Base-by-base conservation (phyloP, 2,113 vertebrate species). In the Recurvirostra avosetta region DNA sequence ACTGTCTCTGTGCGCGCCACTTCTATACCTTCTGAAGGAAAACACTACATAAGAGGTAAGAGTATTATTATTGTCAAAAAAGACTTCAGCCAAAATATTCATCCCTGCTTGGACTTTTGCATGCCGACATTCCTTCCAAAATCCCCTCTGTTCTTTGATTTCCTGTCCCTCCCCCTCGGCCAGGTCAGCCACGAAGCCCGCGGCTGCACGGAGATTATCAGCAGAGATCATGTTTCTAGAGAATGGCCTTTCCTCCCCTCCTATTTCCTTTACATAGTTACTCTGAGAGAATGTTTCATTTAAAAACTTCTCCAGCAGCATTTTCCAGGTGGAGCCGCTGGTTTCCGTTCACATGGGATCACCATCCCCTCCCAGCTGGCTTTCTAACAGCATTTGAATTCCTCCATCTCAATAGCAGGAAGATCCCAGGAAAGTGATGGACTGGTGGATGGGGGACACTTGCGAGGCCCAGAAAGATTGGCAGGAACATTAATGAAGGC, bases 211-310 rank as follows among this genome's bases (percentile, higher is more conserved):
- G 43, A 84, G 73, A 87, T 92, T 95, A 96, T 87, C 95, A 90
- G 73, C 43, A 92, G 88, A 84, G 95, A 94, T 88, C 53, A 5
- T 20, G 23, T 68, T 94, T 83, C 91, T 67, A 53, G 59, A 87
- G 73, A 96, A 96, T n/a, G 55, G 89, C 58, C 77, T 73, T 94
- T 94, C 91, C 89, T 94, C 86, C 89, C 86, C 77, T 87, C 77
- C 91, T 77, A 87, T 87, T 95, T 95, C 93, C 94, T 94, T 87
- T 68, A n/a, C 22, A 8, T 67, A 89, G 71, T 95, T 84, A 67
- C 68, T 84, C n/a, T 4, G 11, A 87, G 49, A 83, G 53, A 93
- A 80, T 16, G 53, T 59, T 95, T 89, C 38, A 72, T 65, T 92
- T 56, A 70, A 78, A 82, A 89, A 70, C 43, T 67, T 29, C 58